A percentile compares a stretch with the other conserved stretches of the same genome.
These are phyloP conservation scores for Brachionus sp. DNA, from an alignment of 1,140 invertebrate species.

Conservation along the genomic window DNA sequence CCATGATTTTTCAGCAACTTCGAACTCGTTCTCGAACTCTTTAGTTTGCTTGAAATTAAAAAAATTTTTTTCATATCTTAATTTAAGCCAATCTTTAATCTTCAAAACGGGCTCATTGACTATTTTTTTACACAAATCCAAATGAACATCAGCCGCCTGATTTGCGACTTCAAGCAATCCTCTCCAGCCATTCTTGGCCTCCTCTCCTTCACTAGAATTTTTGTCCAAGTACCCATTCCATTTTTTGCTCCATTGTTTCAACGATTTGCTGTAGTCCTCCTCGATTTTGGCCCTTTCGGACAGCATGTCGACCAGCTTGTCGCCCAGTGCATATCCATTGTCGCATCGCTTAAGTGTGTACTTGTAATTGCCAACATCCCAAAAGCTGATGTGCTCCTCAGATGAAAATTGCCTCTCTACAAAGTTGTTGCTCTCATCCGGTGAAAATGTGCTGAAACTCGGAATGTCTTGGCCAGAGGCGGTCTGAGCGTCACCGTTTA, in stretches of 20 bases:
- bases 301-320: conserved; percentile 4
- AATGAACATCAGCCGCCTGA: conserved; percentile 63
- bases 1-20: conserved; percentile 89
- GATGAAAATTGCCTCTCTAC: not conserved
- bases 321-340: conserved; percentile 70
- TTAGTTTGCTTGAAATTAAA: conserved; percentile 45
- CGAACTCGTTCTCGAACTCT: conserved; percentile 40
- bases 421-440: not conserved
- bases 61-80: conserved; percentile 12
- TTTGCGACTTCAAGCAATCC: conserved; percentile 87
- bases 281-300: conserved; percentile 76
- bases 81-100: conserved; percentile 37
- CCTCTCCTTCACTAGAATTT: conserved; percentile 83
- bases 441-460: not conserved
- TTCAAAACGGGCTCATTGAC: not conserved
- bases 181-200: conserved; percentile 91
- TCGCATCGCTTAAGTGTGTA: conserved; percentile 88
- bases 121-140: not conserved
- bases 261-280: conserved; percentile 85
- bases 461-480: not conserved
- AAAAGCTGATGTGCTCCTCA: conserved; percentile 8
- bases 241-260: conserved; percentile 91
- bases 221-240: conserved; percentile 96
- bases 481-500: not conserved
- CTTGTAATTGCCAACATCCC: conserved; percentile 88